Evolutionary conservation across 1,140 invertebrate species (phyloP), one percentile per base, ranked within the genome.

Genomic region (Euura lappo): DNA sequence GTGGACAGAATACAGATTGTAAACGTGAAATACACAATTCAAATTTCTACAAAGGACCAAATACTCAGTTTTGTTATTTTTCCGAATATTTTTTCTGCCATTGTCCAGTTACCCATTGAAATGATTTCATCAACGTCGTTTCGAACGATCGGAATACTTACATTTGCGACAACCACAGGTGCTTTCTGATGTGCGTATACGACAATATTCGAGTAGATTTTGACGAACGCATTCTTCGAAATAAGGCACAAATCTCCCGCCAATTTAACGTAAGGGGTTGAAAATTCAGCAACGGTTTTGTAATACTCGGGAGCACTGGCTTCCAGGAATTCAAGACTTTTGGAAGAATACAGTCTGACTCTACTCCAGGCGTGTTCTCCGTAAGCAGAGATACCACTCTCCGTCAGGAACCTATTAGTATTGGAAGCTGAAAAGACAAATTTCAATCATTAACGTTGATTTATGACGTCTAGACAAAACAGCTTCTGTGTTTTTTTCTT

Each of bases 271-370:
- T 93, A 94, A 0, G 93, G 91, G 76, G 88, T 87, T 28, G 87
- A 85, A 44, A 89, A 80, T 65, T 90, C 89, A n/a, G 86, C 79
- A n/a, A 88, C 86, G 65, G 85, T 83, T 68, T 89, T 87, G 67
- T 91, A 91, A 79, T 93, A 93, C 13, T 91, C 86, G 1, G 93
- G 93, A n/a, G 91, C 90, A 79, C 90, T 91, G 28, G 90, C 87
- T 78, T 94, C 90, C 65, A 92, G 80, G 88, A 90, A 92, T 73
- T 90, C 87, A 73, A 91, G 90, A 8, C 89, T 89, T 71, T 90
- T 87, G 2, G 89, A 88, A 2, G 89, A 89, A 45, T 90, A 89
- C 0, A 88, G 83, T 76, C 91, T 86, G 2, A 89, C 84, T 45
- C 84, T 87, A 70, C 89, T 87, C 89, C 90, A 92, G 4, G 87